Evolutionary conservation across 2,888 invertebrate species (phyloP).

Genomic region (Tipula helvola): DNA sequence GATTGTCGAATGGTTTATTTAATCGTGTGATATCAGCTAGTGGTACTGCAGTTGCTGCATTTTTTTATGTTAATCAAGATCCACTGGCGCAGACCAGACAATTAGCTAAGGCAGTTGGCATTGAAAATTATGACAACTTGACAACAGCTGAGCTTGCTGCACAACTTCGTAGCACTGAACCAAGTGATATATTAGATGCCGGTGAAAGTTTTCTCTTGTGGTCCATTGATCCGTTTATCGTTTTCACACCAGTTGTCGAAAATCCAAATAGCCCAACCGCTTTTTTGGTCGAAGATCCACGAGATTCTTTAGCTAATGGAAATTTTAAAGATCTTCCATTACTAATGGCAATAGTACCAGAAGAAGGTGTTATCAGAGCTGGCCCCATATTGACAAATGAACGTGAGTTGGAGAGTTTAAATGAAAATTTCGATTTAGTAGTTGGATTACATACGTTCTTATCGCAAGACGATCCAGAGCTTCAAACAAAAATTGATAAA

Average conservation of each 20-base stretch:
- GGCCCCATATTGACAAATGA: constrained; percentile 15
- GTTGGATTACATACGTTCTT: neutral
- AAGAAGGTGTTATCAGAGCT: constrained; percentile 33
- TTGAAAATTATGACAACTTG: constrained; percentile 19
- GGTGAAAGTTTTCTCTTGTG: constrained; percentile 30
- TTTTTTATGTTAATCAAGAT: constrained; percentile 12
- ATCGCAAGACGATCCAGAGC: neutral
- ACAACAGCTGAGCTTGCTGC: constrained; percentile 23
- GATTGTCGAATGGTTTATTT: constrained; percentile 19
- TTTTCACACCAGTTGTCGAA: neutral
- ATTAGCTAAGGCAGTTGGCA: constrained; percentile 26
- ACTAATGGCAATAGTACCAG: constrained; percentile 29
- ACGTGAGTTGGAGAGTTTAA: neutral
- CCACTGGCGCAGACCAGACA: constrained; percentile 20
- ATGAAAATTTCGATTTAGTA: constrained; percentile 9
- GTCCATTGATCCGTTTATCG: constrained; percentile 30
- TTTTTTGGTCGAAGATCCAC: constrained; percentile 31
- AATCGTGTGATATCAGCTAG: constrained; percentile 26
- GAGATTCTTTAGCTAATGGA: constrained; percentile 25
- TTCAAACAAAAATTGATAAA: neutral
- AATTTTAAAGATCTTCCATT: constrained; percentile 30
- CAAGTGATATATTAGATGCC: constrained; percentile 23
- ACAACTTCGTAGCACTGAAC: constrained; percentile 28
- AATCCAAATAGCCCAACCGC: constrained; percentile 23
- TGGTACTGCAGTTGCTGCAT: constrained; percentile 26